Evolutionary conservation across 2,888 invertebrate genomes (phyloP), one percentile per base, ranked within the genome.

Genomic region (Lobophora halterata): DNA sequence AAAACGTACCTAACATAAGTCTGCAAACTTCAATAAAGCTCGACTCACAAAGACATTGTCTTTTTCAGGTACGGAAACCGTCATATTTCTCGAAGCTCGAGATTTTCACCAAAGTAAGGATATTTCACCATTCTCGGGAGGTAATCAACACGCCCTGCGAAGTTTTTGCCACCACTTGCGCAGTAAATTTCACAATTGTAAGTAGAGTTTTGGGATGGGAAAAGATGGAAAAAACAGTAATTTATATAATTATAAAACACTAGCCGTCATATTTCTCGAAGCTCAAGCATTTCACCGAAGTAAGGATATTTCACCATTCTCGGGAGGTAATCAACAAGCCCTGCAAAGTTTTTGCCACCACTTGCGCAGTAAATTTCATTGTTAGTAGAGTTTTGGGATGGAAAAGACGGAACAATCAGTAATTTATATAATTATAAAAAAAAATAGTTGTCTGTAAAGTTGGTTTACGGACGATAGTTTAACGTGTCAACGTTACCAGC

Each of bases 141-240:
- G 52, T 55, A 46, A 52, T 64, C 60, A 64, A 57, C 49, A 49
- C 50, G 29, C 55, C 52, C 40, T 49, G 51, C 35, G 38, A 27
- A 59, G 49, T 50, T 55, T 52, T 53, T 44, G 47, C 54, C 27
- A 17, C 29, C 14, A 21, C 26, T 27, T 36, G 43, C 28, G 43
- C 58, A 56, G 55, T 58, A 59, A 68, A 69, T 70, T 46, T 29
- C 34, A 69, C 70, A 68, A 66, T 67, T 67, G 68, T 62, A 55
- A 61, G 35, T 32, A 31, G 36, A 7, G 11, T 5, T 23, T 4
- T 13, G 7, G 7, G n/a, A 5, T 5, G 18, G 2, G 17, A 29
- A 31, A 25, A 30, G 29, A 6, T 25, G 20, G 34, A 36, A 12
- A 33, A 25, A 17, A n/a, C n/a, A n/a, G n/a, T n/a, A n/a, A n/a